Conservation (phyloP, 1,140 invertebrate species). For the Anoplolepis gracilipes region DNA sequence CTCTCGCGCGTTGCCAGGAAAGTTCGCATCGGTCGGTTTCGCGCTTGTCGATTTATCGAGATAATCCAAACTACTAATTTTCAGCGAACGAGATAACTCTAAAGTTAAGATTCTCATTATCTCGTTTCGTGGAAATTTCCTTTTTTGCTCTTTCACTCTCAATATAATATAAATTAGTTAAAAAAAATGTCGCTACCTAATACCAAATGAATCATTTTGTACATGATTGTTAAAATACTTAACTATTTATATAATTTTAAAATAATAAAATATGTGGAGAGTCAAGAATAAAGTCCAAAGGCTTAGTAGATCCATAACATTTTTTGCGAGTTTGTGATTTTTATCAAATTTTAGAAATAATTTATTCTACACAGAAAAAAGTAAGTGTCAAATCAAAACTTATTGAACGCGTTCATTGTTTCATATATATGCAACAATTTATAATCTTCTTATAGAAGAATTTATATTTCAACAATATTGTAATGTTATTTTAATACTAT, state of each 20-base stretch:
- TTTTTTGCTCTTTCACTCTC: neutral
- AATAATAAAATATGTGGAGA: neutral
- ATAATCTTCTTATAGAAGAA: no score
- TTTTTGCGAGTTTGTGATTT: no score
- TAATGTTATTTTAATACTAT: no score
- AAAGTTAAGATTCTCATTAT: constrained; percentile 29
- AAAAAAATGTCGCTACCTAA: neutral
- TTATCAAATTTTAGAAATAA: no score
- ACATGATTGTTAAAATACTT: neutral
- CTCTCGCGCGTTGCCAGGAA: constrained; percentile 38
- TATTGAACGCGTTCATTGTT: no score
- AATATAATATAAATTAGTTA: neutral
- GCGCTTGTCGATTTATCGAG: constrained; percentile 63
- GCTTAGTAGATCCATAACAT: neutral
- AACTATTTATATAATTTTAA: neutral
- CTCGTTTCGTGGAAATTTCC: neutral
- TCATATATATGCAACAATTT: no score
- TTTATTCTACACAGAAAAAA: no score
- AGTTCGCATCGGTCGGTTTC: constrained; percentile 66
- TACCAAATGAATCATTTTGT: neutral
- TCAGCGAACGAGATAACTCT: constrained; percentile 27
- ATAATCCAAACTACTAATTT: constrained; percentile 70
- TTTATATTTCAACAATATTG: no score
- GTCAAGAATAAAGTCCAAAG: neutral
- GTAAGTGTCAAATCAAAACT: no score